Evolutionary conservation across 2,888 invertebrate species (phyloP).

Genomic region (Catocala nupta): DNA sequence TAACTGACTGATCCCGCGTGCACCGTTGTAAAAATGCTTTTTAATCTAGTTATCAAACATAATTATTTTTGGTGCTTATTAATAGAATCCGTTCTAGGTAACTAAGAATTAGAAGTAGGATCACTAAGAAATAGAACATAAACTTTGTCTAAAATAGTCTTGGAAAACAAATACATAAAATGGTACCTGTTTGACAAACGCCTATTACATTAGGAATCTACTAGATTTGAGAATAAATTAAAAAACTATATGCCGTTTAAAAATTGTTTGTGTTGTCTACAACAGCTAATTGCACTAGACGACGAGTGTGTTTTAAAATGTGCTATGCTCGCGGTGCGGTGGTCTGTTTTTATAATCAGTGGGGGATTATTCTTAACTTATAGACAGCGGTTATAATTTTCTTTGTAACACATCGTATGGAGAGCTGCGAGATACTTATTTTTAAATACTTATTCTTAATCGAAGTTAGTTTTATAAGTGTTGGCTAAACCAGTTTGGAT

Average conservation of each 20-base stretch:
- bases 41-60: background rate
- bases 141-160: too few species aligned
- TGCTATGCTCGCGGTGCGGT: constrained; percentile 49
- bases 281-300: background rate
- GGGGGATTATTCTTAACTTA: constrained; percentile 60
- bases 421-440: constrained; percentile 37
- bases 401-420: constrained; percentile 43
- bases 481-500: constrained; percentile 23
- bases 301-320: constrained; percentile 35
- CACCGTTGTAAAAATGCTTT: constrained; percentile 9
- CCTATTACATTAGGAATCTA: too few species aligned
- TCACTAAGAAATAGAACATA: too few species aligned
- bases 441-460: constrained; percentile 15
- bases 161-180: too few species aligned
- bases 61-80: background rate
- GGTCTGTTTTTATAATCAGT: constrained; percentile 62
- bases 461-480: constrained; percentile 1
- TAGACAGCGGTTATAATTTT: constrained; percentile 50
- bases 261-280: too few species aligned
- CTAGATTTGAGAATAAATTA: too few species aligned
- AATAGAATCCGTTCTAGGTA: too few species aligned
- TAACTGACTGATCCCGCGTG: constrained; percentile 4
- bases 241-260: too few species aligned
- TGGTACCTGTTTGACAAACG: too few species aligned
- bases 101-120: too few species aligned